Conservation (phyloP, 2,888 invertebrate species). For the Periphyllus acericola region DNA sequence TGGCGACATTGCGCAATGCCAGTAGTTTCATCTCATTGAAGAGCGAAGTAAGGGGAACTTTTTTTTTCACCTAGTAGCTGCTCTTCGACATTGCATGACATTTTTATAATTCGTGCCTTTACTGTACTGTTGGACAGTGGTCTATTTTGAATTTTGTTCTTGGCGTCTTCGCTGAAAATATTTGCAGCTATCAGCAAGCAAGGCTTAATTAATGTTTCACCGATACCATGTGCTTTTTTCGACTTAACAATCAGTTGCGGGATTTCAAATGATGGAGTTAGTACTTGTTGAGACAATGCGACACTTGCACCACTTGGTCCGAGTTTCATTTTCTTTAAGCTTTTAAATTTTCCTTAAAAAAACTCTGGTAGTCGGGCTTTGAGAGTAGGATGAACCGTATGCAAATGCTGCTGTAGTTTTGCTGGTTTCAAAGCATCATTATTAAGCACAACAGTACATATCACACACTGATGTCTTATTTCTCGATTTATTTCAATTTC, state of each 20-base stretch:
- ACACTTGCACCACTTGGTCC: slow-evolving; percentile 32
- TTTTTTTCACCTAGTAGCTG: too few relatives aligned
- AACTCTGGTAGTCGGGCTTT: slow-evolving; percentile 63
- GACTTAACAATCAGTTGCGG: background rate
- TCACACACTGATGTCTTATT: slow-evolving; percentile 35
- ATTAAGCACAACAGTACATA: slow-evolving; percentile 64
- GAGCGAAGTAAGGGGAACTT: too few relatives aligned
- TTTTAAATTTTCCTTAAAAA: slow-evolving; percentile 63
- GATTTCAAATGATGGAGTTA: background rate
- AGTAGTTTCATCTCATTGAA: too few relatives aligned
- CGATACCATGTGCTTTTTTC: slow-evolving; percentile 31
- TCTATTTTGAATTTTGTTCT: too few relatives aligned
- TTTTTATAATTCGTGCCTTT: too few relatives aligned
- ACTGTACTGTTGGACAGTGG: too few relatives aligned
- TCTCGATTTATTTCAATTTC: slow-evolving; percentile 28
- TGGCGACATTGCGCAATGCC: too few relatives aligned
- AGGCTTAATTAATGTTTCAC: too few relatives aligned
- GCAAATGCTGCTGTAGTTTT: slow-evolving; percentile 64
- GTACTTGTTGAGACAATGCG: slow-evolving; percentile 5
- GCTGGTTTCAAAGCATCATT: slow-evolving; percentile 64
- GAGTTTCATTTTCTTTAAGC: slow-evolving; percentile 62
- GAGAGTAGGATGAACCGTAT: slow-evolving; percentile 64
- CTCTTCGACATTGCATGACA: too few relatives aligned
- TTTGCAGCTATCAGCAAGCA: too few relatives aligned
- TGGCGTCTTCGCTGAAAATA: too few relatives aligned